A percentile compares a stretch with the other conserved stretches of the same genome.
Conservation (phyloP, 2,797 vertebrate species). For the Amblyraja radiata region DNA sequence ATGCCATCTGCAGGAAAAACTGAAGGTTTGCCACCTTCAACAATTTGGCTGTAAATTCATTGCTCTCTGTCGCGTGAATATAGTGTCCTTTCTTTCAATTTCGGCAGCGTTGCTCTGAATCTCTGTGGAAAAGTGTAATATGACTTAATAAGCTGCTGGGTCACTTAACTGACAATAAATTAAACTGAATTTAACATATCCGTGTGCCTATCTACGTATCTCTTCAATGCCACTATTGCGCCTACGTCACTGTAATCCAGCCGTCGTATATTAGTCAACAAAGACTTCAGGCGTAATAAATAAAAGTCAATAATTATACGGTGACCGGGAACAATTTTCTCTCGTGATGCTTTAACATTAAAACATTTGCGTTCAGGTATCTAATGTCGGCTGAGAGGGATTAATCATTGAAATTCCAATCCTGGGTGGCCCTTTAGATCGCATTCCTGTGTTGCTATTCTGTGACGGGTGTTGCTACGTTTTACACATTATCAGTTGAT, state of each 20-base stretch:
- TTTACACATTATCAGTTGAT: neutral
- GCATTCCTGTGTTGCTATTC: neutral
- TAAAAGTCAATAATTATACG: neutral
- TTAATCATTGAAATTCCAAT: neutral
- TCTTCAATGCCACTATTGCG: too few species aligned
- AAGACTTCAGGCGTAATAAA: neutral
- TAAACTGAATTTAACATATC: too few species aligned
- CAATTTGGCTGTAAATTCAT: neutral
- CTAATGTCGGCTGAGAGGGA: neutral
- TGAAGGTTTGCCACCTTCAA: neutral
- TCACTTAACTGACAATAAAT: too few species aligned
- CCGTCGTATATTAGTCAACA: neutral
- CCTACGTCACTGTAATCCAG: neutral
- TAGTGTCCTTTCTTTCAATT: neutral
- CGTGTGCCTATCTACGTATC: too few species aligned
- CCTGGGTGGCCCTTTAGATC: neutral
- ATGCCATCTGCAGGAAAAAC: constrained; percentile 32
- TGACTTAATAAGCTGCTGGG: too few species aligned
- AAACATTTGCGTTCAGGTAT: neutral
- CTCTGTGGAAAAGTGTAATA: neutral
- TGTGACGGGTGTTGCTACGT: neutral
- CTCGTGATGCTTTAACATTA: neutral
- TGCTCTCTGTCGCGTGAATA: too few species aligned
- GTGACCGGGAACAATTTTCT: neutral
- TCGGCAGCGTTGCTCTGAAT: neutral